Percentiles rank a stretch among this genome's conserved stretches.
These are phyloP conservation scores for Narcine bancroftii DNA, from an alignment of 2,113 vertebrate species.

Conservation along the genomic window DNA sequence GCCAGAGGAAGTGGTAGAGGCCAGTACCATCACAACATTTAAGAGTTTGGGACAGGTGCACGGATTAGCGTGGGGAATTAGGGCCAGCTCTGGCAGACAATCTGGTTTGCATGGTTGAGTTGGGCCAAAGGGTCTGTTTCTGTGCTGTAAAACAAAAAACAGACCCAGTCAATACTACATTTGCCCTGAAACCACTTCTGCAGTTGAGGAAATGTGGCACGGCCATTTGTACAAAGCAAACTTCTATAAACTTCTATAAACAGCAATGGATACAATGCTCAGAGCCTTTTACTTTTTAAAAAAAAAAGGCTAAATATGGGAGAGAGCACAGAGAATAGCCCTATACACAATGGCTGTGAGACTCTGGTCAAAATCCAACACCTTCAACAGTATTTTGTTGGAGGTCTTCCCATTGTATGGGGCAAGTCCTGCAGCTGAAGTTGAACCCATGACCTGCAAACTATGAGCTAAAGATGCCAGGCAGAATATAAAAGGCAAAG, in stretches of 20 bases:
- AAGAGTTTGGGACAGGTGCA: too few relatives aligned
- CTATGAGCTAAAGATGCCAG: neutral
- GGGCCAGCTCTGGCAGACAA: too few relatives aligned
- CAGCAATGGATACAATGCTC: neutral
- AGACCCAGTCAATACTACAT: too few relatives aligned
- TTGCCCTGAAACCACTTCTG: neutral
- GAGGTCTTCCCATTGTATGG: neutral
- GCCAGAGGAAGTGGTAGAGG: too few relatives aligned
- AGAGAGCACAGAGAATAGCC: neutral
- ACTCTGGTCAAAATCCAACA: too few relatives aligned
- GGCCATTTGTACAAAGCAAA: neutral
- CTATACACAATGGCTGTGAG: neutral
- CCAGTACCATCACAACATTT: too few relatives aligned
- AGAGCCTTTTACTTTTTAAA: neutral
- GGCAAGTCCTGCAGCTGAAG: neutral
- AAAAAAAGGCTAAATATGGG: neutral
- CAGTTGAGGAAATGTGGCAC: neutral
- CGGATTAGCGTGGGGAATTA: too few relatives aligned
- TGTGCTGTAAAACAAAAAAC: too few relatives aligned
- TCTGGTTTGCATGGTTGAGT: too few relatives aligned
- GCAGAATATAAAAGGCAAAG: neutral
- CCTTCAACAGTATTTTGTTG: neutral
- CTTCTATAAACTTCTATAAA: neutral
- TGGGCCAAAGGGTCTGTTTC: too few relatives aligned
- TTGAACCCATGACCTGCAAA: neutral